These are phyloP conservation scores for Slavum lentiscoides DNA, from an alignment of 2,888 invertebrate genomes.

Conservation along the genomic window DNA sequence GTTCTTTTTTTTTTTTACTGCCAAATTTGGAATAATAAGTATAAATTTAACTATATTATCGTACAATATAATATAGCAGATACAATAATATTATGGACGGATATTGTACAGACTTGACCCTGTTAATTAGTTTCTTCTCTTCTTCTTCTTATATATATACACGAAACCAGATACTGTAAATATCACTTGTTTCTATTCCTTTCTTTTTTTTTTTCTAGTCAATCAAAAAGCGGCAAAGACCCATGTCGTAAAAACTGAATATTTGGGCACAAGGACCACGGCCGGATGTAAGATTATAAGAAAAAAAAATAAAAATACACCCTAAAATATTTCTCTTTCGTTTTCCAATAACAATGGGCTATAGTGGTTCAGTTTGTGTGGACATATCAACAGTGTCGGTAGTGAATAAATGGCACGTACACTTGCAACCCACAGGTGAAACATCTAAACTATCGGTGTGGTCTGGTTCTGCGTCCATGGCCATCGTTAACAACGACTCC, in stretches of 20 bases:
- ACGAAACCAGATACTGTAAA: constrained; percentile 15
- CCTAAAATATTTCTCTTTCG: neutral
- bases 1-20: constrained; percentile 40
- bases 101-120: constrained; percentile 46
- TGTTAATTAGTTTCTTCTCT: constrained; percentile 49
- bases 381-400: constrained; percentile 42
- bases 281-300: neutral
- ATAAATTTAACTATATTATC: constrained; percentile 24
- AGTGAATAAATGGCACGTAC: constrained; percentile 42
- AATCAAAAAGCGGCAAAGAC: constrained; percentile 20
- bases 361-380: constrained; percentile 44
- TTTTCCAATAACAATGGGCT: neutral
- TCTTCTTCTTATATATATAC: no score
- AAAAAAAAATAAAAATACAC: constrained; percentile 1
- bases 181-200: constrained; percentile 1
- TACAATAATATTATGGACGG: constrained; percentile 51
- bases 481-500: constrained; percentile 81
- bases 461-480: constrained; percentile 62
- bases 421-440: constrained; percentile 38
- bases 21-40: constrained; percentile 38
- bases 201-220: neutral
- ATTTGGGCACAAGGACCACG: neutral
- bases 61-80: constrained; percentile 23
- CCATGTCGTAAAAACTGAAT: neutral
- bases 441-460: constrained; percentile 28